Percentiles rank a stretch among this genome's conserved stretches.
Evolutionary conservation across 2,113 vertebrate species (phyloP).

Genomic region (Spea multiplicata): DNA sequence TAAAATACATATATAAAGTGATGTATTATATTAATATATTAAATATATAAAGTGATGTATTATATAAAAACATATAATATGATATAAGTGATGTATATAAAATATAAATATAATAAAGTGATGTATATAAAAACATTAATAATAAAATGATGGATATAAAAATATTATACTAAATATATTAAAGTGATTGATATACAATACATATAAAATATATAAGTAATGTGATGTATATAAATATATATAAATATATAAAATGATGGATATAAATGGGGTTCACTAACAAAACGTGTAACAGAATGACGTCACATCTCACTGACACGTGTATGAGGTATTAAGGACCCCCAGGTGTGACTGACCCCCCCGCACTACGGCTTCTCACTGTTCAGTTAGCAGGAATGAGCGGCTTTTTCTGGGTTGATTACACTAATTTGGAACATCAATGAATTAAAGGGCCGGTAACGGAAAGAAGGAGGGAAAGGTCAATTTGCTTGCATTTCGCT

Average conservation of each 20-base stretch:
- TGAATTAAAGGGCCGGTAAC: too few relatives aligned
- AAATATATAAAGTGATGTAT: background rate
- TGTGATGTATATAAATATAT: background rate
- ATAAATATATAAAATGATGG: background rate
- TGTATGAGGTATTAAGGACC: too few relatives aligned
- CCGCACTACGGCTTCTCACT: too few relatives aligned
- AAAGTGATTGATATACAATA: background rate
- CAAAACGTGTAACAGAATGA: too few relatives aligned
- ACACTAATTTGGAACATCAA: too few relatives aligned
- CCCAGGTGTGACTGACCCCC: too few relatives aligned
- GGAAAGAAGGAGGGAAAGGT: too few relatives aligned
- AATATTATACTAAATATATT: background rate
- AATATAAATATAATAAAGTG: background rate
- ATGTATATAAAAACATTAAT: background rate
- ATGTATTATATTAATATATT: background rate
- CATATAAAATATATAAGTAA: background rate
- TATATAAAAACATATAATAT: background rate
- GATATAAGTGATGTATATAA: background rate
- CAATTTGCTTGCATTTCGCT: too few relatives aligned
- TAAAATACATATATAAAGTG: background rate
- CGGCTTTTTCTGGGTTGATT: too few relatives aligned
- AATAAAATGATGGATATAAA: background rate
- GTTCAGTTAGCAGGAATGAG: too few relatives aligned
- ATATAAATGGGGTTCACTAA: too few relatives aligned
- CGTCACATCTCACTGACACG: too few relatives aligned